A percentile compares a stretch with the other conserved stretches of the same genome.
These are phyloP conservation scores for Eleutherodactylus coqui DNA, from an alignment of 2,797 vertebrate genomes.

Conservation along the genomic window DNA sequence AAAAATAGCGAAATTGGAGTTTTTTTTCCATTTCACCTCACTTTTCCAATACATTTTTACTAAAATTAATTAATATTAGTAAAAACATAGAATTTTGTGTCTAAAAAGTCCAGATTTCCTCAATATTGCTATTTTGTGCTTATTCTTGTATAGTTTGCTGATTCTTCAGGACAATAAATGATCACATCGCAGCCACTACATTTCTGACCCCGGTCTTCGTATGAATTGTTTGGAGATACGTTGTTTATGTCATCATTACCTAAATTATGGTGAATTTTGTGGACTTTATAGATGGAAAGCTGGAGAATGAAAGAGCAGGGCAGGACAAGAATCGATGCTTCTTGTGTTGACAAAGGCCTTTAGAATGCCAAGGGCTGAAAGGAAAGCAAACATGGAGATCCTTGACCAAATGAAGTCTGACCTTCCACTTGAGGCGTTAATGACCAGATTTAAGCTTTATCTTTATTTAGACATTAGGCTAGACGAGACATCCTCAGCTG, in stretches of 20 bases:
- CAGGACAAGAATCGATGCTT: not conserved
- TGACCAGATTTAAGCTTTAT: not conserved
- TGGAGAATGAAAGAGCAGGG: not conserved
- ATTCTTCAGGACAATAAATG: too few relatives aligned
- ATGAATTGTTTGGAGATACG: not conserved
- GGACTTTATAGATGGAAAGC: not conserved
- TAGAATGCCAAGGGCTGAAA: not conserved
- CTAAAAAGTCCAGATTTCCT: too few relatives aligned
- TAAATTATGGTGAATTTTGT: not conserved
- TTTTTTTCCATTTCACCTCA: too few relatives aligned
- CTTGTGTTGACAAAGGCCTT: not conserved
- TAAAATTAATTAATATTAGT: too few relatives aligned
- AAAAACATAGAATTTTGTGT: too few relatives aligned
- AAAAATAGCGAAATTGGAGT: too few relatives aligned
- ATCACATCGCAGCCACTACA: too few relatives aligned
- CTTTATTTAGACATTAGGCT: not conserved
- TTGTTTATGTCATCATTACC: not conserved
- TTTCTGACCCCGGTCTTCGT: too few relatives aligned
- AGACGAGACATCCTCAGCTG: not conserved
- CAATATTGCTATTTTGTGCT: too few relatives aligned
- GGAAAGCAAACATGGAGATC: not conserved
- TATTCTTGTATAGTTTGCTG: too few relatives aligned
- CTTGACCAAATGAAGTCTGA: constrained; percentile 18
- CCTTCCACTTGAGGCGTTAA: not conserved
- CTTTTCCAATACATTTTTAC: too few relatives aligned